A percentile compares a stretch with the other conserved stretches of the same genome.
These are phyloP conservation scores for Diaprepes abbreviatus DNA, from an alignment of 2,888 invertebrate species.

Conservation along the genomic window DNA sequence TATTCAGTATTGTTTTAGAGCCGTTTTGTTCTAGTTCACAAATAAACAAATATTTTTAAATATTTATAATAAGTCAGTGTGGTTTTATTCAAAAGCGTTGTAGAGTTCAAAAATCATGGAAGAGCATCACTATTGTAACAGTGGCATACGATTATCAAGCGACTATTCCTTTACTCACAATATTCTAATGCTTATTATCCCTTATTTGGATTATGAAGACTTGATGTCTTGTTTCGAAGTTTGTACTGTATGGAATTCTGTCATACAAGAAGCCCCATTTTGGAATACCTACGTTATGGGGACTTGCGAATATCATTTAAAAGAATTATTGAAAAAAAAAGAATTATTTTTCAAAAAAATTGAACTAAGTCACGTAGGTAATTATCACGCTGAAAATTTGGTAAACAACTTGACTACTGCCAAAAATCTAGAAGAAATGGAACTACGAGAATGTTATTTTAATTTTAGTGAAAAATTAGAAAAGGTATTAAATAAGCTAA, in stretches of 20 bases:
- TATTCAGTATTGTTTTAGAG: too few species aligned
- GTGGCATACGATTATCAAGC: background rate
- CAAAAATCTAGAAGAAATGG: background rate
- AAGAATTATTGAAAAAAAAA: background rate
- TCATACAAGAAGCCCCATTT: background rate
- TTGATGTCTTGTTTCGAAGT: background rate
- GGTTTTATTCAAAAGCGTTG: too few species aligned
- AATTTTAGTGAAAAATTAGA: background rate
- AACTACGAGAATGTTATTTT: background rate
- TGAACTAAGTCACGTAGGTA: background rate
- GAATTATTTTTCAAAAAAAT: too few species aligned
- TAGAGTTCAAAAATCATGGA: background rate
- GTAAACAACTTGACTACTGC: background rate
- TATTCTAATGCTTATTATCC: background rate
- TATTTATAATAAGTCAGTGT: too few species aligned
- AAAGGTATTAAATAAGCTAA: background rate
- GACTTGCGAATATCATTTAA: background rate
- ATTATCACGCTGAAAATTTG: background rate
- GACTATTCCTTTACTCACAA: background rate
- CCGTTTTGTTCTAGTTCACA: too few species aligned
- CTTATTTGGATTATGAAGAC: background rate
- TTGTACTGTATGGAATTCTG: background rate
- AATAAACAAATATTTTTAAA: too few species aligned
- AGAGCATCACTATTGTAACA: background rate
- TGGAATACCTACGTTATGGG: background rate